Evolutionary conservation across 1,140 invertebrate species (phyloP).

Genomic region (Triops cancriformis): DNA sequence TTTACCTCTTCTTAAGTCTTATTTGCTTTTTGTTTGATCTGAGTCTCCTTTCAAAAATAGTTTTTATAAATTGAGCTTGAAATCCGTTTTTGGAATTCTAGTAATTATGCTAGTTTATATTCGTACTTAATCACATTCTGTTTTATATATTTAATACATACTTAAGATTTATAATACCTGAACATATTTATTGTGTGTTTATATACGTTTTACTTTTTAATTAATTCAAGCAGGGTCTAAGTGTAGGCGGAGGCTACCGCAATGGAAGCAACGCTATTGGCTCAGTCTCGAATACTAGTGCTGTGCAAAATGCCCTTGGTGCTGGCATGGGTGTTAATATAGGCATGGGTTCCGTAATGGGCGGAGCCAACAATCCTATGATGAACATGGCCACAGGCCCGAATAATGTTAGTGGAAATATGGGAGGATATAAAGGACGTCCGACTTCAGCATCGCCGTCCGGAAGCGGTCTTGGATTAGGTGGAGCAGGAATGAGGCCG

Average conservation of each 20-base stretch:
- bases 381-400: neutral
- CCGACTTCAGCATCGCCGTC: neutral
- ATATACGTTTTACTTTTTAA: neutral
- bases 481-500: neutral
- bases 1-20: too few species aligned
- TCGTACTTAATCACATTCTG: too few species aligned
- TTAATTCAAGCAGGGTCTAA: neutral
- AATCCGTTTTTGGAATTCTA: too few species aligned
- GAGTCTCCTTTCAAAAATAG: too few species aligned
- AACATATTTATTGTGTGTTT: neutral
- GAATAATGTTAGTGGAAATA: neutral
- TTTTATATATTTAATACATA: too few species aligned
- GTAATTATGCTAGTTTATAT: too few species aligned
- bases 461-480: neutral
- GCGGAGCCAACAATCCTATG: neutral
- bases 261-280: neutral
- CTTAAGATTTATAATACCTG: too few species aligned
- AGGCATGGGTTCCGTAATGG: neutral
- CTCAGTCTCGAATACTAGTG: neutral
- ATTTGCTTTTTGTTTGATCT: too few species aligned
- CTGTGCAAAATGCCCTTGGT: neutral
- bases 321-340: neutral
- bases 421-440: neutral
- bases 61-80: too few species aligned
- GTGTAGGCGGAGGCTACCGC: neutral